Base-by-base conservation (phyloP, 2,888 invertebrate species). In the Acleris cristana region DNA sequence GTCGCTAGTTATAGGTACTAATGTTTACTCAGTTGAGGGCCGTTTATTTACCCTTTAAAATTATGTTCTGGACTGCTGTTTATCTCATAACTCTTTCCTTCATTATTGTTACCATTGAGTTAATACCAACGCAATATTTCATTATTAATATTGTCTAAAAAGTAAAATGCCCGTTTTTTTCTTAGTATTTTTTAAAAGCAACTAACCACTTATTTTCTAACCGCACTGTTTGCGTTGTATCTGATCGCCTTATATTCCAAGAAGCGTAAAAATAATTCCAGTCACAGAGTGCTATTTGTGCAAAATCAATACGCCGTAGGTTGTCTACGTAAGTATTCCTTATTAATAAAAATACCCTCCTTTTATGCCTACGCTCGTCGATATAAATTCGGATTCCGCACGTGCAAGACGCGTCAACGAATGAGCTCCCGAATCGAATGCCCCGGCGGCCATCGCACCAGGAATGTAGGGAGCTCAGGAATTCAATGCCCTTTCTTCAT, bases 401-500 rank as follows among this genome's bases (percentile, higher is more conserved):
- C 51, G 52, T 62, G 61, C 44, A 49, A 49, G 55, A 57, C 40
- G 61, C 10, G 34, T 26, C 48, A 45, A 45, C 56, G 51, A 30
- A 52, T 45, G 60, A 61, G 21, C n/a, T 53, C 59, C 12, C 58
- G 21, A 18, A 40, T 40, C 40, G 18, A 58, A 58, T 23, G 16
- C 44, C 55, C 55, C 19, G 26, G 23, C n/a, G 60, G 49, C 44
- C 49, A 49, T 44, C 54, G 30, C 51, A 52, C 16, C 12, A 18
- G 56, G 57, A 66, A 66, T 66, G 53, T 44, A 51, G 45, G 45
- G 48, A 21, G 19, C 34, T 51, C 48, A 49, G 59, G 60, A 59
- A 65, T 65, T 53, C 54, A 23, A 52, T 14, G 48, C 49, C 40
- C 65, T 61, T 61, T 56, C 65, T 66, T 57, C 45, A 66, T 62